Evolutionary conservation across 2,797 vertebrate species (phyloP).

Genomic region (Sarcophilus harrisii): DNA sequence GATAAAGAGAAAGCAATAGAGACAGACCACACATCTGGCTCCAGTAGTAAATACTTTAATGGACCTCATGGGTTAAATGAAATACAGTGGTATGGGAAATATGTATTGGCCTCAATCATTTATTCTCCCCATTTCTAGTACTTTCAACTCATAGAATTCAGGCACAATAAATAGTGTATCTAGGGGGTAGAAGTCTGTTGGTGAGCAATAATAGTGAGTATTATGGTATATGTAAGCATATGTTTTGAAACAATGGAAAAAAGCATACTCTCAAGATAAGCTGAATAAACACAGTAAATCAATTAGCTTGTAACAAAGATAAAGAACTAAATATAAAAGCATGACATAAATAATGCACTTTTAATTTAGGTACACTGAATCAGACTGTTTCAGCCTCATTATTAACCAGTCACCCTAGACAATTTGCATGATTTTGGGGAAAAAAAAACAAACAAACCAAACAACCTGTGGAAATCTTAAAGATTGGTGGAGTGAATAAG

Average conservation of each 20-base stretch:
- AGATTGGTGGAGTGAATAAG: background rate
- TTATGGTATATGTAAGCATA: background rate
- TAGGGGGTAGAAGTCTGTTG: background rate
- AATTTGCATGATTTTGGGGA: background rate
- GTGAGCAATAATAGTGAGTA: background rate
- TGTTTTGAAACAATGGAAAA: background rate
- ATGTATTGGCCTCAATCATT: background rate
- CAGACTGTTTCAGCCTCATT: background rate
- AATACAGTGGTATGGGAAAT: background rate
- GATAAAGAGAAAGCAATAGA: slow-evolving; percentile 1
- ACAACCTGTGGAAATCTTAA: background rate
- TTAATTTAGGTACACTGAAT: background rate
- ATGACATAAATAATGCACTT: background rate
- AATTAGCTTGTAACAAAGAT: background rate
- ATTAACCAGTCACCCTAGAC: background rate
- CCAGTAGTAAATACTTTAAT: background rate
- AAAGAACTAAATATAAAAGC: background rate
- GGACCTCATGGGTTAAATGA: background rate
- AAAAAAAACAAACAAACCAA: background rate
- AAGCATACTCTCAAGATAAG: background rate
- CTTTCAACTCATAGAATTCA: background rate
- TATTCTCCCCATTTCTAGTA: background rate
- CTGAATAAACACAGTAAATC: background rate
- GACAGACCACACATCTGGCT: slow-evolving; percentile 1
- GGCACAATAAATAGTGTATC: background rate